Base-by-base conservation (phyloP, 2,113 vertebrate species). In the Tylochromis polylepis region DNA sequence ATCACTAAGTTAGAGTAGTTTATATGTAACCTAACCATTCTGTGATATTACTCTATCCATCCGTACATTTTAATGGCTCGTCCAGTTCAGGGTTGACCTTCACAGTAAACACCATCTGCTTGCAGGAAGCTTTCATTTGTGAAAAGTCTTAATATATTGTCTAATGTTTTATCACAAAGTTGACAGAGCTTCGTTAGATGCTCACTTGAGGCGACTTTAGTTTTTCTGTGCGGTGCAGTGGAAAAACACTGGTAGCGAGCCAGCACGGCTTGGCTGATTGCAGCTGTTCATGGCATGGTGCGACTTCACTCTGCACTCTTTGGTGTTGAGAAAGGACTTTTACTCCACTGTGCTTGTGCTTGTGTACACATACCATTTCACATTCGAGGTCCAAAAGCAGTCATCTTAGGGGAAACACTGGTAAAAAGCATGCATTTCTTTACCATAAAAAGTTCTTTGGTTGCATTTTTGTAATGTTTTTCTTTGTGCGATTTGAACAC, bases 261-360 rank as follows among this genome's bases (percentile, higher is more conserved):
- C 43, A 62, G 83, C 51, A 41, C 8, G 1, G 53, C 27, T 81
- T 29, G 20, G 55, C 60, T 36, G 78, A 55, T 67, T 34, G 20
- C 57, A 43, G 78, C 53, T 49, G 14, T 80, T 70, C 53, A 18
- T 81, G 60, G 27, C 38, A 31, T 2, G 27, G 53, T 38, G 12
- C 8, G 34, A n/a, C 53, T 36, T 82, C 82, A 86, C 86, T 77
- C 80, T 89, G 27, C 22, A 14, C 27, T 81, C 24, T 15, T 67
- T 11, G 34, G 88, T 89, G 75, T 84, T 87, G 27, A 81, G 11
- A 53, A 72, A 62, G 12, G 84, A 46, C 3, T 90, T 89, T 89
- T n/a, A 31, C 81, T 70, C 38, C 70, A 62, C 79, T 31, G 6
- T 70, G 22, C 78, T 12, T 65, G 34, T 65, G 34, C 20, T 43